Conservation (phyloP, 2,888 invertebrate genomes). For the Metopia argyrocephala region DNA sequence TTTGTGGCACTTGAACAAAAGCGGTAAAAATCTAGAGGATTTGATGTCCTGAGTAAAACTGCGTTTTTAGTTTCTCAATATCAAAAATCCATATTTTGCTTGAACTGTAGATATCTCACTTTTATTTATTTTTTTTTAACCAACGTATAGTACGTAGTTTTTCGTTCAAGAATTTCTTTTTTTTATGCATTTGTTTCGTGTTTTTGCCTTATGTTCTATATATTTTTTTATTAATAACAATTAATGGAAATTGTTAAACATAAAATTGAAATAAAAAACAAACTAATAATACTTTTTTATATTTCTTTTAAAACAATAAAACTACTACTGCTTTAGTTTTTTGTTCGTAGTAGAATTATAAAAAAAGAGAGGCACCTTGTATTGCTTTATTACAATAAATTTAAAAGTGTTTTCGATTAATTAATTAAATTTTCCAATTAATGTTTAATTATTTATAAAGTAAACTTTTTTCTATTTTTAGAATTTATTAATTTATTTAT, state of each 20-base stretch:
- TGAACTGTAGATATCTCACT: conserved; percentile 10
- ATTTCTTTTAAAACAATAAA: background rate
- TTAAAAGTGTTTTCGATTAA: background rate
- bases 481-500: background rate
- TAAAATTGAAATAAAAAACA: background rate
- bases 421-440: background rate
- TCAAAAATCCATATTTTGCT: conserved; percentile 18
- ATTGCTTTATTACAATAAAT: background rate
- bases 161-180: conserved; percentile 30
- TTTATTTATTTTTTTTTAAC: background rate
- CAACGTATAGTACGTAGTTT: conserved; percentile 1
- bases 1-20: too few species aligned
- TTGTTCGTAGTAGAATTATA: too few species aligned
- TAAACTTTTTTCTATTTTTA: background rate
- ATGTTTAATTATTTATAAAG: background rate
- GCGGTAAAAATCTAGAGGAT: too few species aligned
- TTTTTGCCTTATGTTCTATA: conserved; percentile 41
- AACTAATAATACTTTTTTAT: background rate
- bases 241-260: conserved; percentile 56
- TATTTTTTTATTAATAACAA: conserved; percentile 58
- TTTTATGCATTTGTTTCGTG: conserved; percentile 42
- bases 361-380: too few species aligned
- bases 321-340: background rate
- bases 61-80: too few species aligned
- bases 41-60: too few species aligned